Conservation (phyloP, 64 coral and sea anemone genomes). For the Montipora sp. region DNA sequence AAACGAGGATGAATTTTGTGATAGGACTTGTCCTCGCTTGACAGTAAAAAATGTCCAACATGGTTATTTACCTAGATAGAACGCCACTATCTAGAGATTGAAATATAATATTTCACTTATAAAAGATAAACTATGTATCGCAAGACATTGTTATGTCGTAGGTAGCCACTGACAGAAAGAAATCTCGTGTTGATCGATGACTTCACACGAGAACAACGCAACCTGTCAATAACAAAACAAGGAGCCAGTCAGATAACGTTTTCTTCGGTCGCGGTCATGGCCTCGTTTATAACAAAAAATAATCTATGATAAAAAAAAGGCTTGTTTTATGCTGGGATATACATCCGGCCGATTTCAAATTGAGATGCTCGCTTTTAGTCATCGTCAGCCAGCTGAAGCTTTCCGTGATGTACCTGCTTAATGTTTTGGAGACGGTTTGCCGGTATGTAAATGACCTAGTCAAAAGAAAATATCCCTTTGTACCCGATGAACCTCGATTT, state of each 20-base stretch:
- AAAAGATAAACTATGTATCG: slow-evolving; percentile 18
- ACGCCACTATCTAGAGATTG: not conserved
- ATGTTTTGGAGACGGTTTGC: not conserved
- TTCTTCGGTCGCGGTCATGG: slow-evolving; percentile 23
- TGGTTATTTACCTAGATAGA: slow-evolving; percentile 1
- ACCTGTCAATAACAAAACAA: slow-evolving; percentile 16
- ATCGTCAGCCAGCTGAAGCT: not conserved
- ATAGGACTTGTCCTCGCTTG: not conserved
- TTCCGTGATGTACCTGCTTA: not conserved
- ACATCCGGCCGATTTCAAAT: not conserved
- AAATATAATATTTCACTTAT: slow-evolving; percentile 1
- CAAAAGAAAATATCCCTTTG: no score
- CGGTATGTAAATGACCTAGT: no score
- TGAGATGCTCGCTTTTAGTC: no score
- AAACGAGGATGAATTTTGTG: not conserved
- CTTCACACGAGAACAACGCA: slow-evolving; percentile 27
- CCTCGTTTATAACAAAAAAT: slow-evolving; percentile 26
- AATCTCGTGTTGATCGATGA: slow-evolving; percentile 4
- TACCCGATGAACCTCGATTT: no score
- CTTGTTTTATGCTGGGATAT: not conserved
- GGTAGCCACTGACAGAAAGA: not conserved
- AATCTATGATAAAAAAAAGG: not conserved
- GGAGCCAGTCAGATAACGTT: not conserved
- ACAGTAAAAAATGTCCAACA: not conserved
- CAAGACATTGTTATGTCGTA: slow-evolving; percentile 29